Evolutionary conservation across 35 echinoderm and acorn worm genomes (phyloP).

Genomic region (Patiria miniata): DNA sequence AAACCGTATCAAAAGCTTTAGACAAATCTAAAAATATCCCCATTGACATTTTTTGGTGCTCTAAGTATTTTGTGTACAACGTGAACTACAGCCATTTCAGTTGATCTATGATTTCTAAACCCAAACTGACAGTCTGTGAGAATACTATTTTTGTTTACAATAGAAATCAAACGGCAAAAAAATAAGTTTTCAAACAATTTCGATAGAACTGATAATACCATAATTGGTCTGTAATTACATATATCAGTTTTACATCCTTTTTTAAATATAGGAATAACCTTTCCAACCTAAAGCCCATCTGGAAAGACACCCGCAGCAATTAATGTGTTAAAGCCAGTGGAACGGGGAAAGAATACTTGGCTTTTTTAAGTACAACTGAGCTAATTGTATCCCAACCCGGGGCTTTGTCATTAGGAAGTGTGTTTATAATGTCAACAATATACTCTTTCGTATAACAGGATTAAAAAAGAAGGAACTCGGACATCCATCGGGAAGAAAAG

Average conservation of each 20-base stretch:
- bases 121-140: not conserved
- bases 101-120: not conserved
- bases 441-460: conserved; percentile 2
- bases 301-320: not conserved
- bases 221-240: not conserved
- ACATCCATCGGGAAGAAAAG: not conserved
- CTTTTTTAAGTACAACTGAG: conserved; percentile 31
- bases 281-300: conserved; percentile 20
- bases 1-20: no score
- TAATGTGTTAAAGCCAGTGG: conserved; percentile 32
- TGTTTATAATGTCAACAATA: conserved; percentile 22
- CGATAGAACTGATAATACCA: not conserved
- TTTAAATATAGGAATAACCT: conserved; percentile 34
- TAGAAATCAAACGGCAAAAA: not conserved
- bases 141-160: not conserved
- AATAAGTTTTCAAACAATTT: not conserved
- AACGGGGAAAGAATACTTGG: not conserved
- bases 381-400: conserved; percentile 9
- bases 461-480: conserved; percentile 18
- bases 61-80: not conserved
- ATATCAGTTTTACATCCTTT: not conserved
- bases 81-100: not conserved
- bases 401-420: not conserved
- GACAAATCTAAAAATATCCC: not conserved
- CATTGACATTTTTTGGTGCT: not conserved